phyloP scores from a whole-genome alignment of 2,113 vertebrate genomes.

The Eublepharis macularius region DNA sequence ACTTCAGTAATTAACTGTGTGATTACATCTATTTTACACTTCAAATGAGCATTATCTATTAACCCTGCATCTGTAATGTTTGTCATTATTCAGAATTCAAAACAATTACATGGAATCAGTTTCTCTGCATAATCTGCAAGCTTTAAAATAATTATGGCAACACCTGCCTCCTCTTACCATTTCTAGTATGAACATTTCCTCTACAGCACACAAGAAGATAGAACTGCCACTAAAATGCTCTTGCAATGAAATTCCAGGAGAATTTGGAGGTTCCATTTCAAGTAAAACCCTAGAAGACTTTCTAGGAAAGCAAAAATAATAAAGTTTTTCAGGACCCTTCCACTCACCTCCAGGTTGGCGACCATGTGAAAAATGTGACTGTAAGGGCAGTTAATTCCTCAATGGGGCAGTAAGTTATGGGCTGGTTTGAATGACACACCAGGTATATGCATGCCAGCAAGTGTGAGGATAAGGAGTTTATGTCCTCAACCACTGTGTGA shows the following conservation, averaged over 20 bases:
- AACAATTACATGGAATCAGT: constrained; percentile 31
- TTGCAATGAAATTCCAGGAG: background rate
- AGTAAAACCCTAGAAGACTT: background rate
- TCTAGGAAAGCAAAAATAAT: background rate
- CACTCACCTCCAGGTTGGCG: background rate
- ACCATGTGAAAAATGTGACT: background rate
- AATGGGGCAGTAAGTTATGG: background rate
- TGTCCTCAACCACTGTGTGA: too few relatives aligned
- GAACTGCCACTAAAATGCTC: background rate
- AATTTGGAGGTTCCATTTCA: background rate
- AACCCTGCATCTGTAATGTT: constrained; percentile 29
- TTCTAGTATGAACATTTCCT: constrained; percentile 1
- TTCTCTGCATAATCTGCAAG: constrained; percentile 18
- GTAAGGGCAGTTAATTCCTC: background rate
- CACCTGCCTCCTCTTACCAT: constrained; percentile 12
- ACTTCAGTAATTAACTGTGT: constrained; percentile 14
- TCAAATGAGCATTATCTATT: constrained; percentile 30
- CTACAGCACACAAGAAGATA: background rate
- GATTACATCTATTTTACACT: constrained; percentile 32
- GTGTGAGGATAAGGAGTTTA: too few relatives aligned
- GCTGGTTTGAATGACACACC: too few relatives aligned
- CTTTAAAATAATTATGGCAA: constrained; percentile 7
- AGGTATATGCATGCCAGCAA: too few relatives aligned
- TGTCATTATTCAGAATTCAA: constrained; percentile 18
- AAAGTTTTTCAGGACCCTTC: background rate